Conservation (phyloP, 2,113 vertebrate genomes). For the Dipodomys merriami region DNA sequence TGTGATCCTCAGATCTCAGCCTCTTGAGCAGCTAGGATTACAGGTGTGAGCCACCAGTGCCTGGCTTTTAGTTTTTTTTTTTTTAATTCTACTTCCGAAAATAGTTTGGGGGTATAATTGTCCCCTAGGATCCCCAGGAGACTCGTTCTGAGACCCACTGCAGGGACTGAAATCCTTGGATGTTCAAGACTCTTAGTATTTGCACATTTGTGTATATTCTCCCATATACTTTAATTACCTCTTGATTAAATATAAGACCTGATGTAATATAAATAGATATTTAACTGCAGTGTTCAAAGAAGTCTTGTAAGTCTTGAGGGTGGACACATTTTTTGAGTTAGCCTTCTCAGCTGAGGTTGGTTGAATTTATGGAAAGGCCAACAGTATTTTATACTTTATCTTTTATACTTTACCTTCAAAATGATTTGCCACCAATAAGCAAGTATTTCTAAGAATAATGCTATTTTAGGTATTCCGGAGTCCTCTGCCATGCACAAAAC, state of each 20-base stretch:
- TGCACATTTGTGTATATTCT: not conserved
- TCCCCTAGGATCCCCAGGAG: not conserved
- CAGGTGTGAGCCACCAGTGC: no score
- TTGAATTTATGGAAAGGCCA: not conserved
- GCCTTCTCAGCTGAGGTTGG: not conserved
- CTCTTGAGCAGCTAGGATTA: no score
- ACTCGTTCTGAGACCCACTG: not conserved
- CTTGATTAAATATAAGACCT: not conserved
- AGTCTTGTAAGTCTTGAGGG: no score
- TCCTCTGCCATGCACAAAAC: constrained; percentile 32
- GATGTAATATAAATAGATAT: not conserved
- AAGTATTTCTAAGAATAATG: constrained; percentile 18
- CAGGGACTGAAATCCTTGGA: not conserved
- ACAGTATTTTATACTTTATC: constrained; percentile 13
- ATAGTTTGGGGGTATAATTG: not conserved
- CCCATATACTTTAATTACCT: not conserved
- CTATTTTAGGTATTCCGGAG: not conserved
- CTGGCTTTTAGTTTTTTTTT: not conserved
- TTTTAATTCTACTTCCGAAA: constrained; percentile 28
- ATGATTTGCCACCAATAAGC: constrained; percentile 5
- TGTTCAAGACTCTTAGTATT: not conserved
- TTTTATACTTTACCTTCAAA: not conserved
- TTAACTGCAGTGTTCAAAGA: not conserved
- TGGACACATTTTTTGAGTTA: not conserved
- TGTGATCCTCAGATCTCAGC: no score